Evolutionary conservation across 2,113 vertebrate genomes (phyloP).

Genomic region (Suncus etruscus): DNA sequence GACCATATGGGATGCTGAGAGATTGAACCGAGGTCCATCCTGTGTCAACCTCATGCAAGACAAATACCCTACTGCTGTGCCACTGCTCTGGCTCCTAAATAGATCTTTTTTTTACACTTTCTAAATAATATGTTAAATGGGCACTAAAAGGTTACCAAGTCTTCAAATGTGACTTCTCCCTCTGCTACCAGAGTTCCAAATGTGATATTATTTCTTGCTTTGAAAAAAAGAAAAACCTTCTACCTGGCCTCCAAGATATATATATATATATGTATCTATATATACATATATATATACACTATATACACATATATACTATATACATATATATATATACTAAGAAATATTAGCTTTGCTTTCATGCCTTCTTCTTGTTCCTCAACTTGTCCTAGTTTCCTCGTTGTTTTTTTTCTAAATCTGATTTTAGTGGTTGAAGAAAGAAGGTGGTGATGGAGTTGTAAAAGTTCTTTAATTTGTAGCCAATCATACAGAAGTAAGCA

Average conservation of each 20-base stretch:
- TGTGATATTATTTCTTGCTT: neutral
- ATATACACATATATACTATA: too few relatives aligned
- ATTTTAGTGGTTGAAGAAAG: neutral
- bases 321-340: too few relatives aligned
- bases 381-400: neutral
- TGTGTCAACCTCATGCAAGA: too few relatives aligned
- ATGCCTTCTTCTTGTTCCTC: neutral
- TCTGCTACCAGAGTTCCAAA: neutral
- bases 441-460: too few relatives aligned
- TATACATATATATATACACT: too few relatives aligned
- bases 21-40: too few relatives aligned
- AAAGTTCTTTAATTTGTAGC: neutral
- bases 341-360: slow-evolving; percentile 34
- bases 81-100: too few relatives aligned
- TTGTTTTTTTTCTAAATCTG: neutral
- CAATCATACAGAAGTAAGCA: neutral
- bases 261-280: too few relatives aligned
- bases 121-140: neutral
- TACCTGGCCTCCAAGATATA: neutral
- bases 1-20: too few relatives aligned
- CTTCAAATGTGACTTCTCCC: slow-evolving; percentile 25
- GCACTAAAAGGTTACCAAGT: neutral
- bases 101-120: neutral
- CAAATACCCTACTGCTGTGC: too few relatives aligned
- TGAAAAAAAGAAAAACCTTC: neutral